Percentiles rank a stretch among this genome's conserved stretches.
phyloP scores from a whole-genome alignment of 2,888 invertebrate species.

The Cheilosia vulpina region DNA sequence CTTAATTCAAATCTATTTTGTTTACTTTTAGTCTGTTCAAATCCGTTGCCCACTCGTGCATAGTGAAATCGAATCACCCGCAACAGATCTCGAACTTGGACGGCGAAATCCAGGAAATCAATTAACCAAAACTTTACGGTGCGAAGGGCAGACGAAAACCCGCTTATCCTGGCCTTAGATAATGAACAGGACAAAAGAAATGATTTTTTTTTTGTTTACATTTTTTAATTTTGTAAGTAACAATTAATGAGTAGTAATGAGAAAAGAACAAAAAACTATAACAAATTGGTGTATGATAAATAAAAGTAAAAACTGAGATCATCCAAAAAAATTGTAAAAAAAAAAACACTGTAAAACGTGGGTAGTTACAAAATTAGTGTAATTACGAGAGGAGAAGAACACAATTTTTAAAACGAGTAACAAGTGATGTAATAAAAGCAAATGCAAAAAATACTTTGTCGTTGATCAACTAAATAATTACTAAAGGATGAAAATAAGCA shows the following conservation, averaged over 20 bases:
- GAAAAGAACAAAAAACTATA: conserved; percentile 38
- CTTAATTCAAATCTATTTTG: neutral
- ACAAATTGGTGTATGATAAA: conserved; percentile 74
- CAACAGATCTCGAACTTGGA: conserved; percentile 82
- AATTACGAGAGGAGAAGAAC: conserved; percentile 52
- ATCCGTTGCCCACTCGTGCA: conserved; percentile 97
- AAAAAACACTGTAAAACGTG: conserved; percentile 29
- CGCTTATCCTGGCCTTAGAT: conserved; percentile 61
- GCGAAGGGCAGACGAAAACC: conserved; percentile 33
- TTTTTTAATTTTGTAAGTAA: conserved; percentile 76
- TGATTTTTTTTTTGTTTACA: conserved; percentile 57
- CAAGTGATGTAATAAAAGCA: conserved; percentile 45
- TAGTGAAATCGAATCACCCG: conserved; percentile 90
- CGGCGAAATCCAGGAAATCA: conserved; percentile 82
- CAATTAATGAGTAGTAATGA: conserved; percentile 59
- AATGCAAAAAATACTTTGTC: conserved; percentile 33
- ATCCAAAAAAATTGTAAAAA: conserved; percentile 59
- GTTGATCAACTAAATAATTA: conserved; percentile 51
- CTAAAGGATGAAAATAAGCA: conserved; percentile 6
- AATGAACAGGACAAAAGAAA: conserved; percentile 61
- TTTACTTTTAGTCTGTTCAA: conserved; percentile 91
- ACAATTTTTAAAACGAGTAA: conserved; percentile 50
- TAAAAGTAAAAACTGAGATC: conserved; percentile 59
- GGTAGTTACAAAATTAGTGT: conserved; percentile 67
- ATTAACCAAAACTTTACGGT: conserved; percentile 75